phyloP scores from a whole-genome alignment of 1,140 invertebrate genomes.

The Dysdera silvatica region DNA sequence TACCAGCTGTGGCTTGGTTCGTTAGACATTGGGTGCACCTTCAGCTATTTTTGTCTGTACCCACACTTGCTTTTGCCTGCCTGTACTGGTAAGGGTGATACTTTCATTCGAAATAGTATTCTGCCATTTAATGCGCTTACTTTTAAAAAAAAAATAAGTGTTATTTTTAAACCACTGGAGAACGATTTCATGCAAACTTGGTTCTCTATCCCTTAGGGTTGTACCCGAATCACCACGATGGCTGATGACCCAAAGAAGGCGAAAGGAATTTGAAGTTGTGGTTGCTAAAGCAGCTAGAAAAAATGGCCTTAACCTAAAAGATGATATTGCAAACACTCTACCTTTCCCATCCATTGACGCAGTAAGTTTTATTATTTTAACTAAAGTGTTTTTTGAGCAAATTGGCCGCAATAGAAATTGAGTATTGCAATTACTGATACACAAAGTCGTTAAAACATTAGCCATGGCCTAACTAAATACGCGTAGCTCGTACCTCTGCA shows the following conservation, averaged over 20 bases:
- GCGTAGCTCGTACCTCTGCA: too few species aligned
- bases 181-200: not conserved
- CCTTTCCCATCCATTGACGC: too few species aligned
- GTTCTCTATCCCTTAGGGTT: constrained; percentile 44
- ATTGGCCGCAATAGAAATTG: too few species aligned
- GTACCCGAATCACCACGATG: constrained; percentile 77
- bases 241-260: constrained; percentile 64
- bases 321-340: too few species aligned
- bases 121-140: not conserved
- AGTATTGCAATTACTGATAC: too few species aligned
- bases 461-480: too few species aligned
- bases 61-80: not conserved
- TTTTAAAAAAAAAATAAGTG: not conserved
- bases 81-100: not conserved
- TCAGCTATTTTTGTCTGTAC: constrained; percentile 58
- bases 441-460: too few species aligned
- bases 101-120: not conserved
- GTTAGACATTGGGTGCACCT: constrained; percentile 64
- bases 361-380: too few species aligned
- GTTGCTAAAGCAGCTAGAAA: not conserved
- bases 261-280: constrained; percentile 54
- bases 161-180: not conserved
- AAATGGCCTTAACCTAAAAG: constrained; percentile 5
- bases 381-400: too few species aligned
- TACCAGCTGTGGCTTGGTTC: constrained; percentile 60